These are phyloP conservation scores for Sebastes goodei DNA, from an alignment of 2,797 vertebrate genomes.

Conservation along the genomic window DNA sequence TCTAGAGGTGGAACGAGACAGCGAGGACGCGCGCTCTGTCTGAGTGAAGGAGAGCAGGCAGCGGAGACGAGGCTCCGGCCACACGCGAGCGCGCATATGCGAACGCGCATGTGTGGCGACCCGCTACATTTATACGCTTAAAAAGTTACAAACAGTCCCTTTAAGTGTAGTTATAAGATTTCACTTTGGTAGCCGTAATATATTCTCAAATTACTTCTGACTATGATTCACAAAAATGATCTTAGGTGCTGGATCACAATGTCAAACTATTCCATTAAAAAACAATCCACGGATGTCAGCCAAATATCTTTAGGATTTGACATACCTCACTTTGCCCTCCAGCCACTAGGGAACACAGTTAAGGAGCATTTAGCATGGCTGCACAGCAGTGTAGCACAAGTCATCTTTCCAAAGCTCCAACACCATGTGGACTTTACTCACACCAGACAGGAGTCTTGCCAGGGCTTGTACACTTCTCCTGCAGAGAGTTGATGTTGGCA, in stretches of 20 bases:
- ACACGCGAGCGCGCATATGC: too few species aligned
- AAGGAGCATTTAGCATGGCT: neutral
- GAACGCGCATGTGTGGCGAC: too few species aligned
- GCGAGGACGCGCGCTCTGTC: too few species aligned
- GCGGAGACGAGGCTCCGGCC: too few species aligned
- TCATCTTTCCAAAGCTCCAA: neutral
- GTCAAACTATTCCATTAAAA: neutral
- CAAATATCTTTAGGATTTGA: neutral
- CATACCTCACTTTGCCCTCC: neutral
- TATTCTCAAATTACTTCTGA: too few species aligned
- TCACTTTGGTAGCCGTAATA: too few species aligned
- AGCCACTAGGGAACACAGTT: neutral
- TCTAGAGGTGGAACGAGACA: too few species aligned
- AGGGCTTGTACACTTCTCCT: neutral
- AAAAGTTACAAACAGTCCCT: too few species aligned
- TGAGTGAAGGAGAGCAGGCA: too few species aligned
- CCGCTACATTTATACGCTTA: too few species aligned
- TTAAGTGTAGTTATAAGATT: too few species aligned
- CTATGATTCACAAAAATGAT: too few species aligned
- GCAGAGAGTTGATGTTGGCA: conserved; percentile 12
- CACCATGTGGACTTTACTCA: conserved; percentile 18
- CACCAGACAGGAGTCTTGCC: conserved; percentile 9
- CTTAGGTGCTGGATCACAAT: neutral
- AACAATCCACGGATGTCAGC: neutral
- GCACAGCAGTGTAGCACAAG: neutral